Conservation (phyloP, 2,113 vertebrate species). For the Pica pica region DNA sequence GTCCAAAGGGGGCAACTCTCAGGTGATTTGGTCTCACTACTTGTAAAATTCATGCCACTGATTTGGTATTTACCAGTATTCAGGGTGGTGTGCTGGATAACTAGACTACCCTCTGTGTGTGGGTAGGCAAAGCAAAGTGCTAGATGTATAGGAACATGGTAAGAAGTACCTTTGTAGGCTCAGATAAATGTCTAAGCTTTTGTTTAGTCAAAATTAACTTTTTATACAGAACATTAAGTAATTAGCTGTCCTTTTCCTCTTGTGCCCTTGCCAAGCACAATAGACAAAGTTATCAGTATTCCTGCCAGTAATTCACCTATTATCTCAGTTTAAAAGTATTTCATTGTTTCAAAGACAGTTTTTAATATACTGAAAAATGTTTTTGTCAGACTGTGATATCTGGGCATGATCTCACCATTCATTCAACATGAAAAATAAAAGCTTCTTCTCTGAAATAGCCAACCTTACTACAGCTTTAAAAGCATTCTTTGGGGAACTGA, state of each 20-base stretch:
- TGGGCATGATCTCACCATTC: background rate
- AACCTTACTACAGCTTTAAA: background rate
- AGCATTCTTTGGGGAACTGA: background rate
- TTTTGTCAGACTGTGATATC: background rate
- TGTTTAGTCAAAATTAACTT: background rate
- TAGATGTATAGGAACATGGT: background rate
- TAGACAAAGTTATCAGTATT: background rate
- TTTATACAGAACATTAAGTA: background rate
- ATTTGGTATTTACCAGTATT: background rate
- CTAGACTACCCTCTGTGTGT: background rate
- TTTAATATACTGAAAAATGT: background rate
- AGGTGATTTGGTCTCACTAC: background rate
- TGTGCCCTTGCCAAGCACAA: background rate
- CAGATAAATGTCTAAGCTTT: background rate
- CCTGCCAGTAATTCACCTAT: background rate
- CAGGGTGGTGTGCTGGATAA: background rate
- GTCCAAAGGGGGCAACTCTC: background rate
- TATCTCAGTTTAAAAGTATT: slow-evolving; percentile 16
- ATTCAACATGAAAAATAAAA: background rate
- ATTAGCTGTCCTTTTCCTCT: background rate
- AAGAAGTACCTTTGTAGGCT: background rate
- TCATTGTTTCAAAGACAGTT: background rate
- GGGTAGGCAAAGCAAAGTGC: background rate
- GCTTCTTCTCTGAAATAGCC: background rate
- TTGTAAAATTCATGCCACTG: background rate